These are phyloP conservation scores for Drosophila sordidula DNA, from an alignment of 2,888 invertebrate species.

Conservation along the genomic window DNA sequence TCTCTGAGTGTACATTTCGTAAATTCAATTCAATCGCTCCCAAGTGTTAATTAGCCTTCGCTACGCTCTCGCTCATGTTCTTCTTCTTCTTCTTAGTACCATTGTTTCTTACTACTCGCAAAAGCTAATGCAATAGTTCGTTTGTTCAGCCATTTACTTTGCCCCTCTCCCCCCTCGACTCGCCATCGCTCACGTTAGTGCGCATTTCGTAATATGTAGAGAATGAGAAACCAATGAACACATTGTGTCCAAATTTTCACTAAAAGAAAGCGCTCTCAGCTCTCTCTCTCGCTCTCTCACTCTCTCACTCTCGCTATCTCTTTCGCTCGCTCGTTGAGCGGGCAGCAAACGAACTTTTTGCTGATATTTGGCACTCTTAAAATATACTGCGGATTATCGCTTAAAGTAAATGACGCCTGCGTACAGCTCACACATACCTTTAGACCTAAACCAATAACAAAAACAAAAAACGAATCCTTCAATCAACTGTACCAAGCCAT, in stretches of 20 bases:
- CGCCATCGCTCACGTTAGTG: conserved; percentile 61
- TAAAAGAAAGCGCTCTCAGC: conserved; percentile 6
- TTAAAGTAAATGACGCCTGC: conserved; percentile 59
- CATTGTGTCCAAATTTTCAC: conserved; percentile 52
- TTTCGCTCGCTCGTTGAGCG: conserved; percentile 18
- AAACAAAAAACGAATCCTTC: conserved; percentile 14
- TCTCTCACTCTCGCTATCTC: neutral
- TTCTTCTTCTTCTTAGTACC: conserved; percentile 8
- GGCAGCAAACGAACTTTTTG: conserved; percentile 70
- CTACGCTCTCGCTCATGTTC: conserved; percentile 18
- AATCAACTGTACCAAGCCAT: conserved; percentile 25
- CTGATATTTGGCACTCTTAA: conserved; percentile 84
- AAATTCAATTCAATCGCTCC: neutral
- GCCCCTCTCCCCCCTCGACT: neutral
- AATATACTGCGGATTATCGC: conserved; percentile 85
- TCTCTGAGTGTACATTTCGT: neutral
- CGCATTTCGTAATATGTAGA: conserved; percentile 54
- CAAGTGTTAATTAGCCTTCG: conserved; percentile 10
- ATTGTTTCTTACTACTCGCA: conserved; percentile 15
- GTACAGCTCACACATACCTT: conserved; percentile 49
- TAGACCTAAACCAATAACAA: conserved; percentile 24
- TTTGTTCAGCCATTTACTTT: conserved; percentile 40
- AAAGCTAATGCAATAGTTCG: conserved; percentile 55
- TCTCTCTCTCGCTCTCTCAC: conserved; percentile 8
- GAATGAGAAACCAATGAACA: conserved; percentile 69